Percentiles rank a stretch among this genome's conserved stretches.
Evolutionary conservation across 2,888 invertebrate genomes (phyloP).

Genomic region (Sarcophaga subvicina): DNA sequence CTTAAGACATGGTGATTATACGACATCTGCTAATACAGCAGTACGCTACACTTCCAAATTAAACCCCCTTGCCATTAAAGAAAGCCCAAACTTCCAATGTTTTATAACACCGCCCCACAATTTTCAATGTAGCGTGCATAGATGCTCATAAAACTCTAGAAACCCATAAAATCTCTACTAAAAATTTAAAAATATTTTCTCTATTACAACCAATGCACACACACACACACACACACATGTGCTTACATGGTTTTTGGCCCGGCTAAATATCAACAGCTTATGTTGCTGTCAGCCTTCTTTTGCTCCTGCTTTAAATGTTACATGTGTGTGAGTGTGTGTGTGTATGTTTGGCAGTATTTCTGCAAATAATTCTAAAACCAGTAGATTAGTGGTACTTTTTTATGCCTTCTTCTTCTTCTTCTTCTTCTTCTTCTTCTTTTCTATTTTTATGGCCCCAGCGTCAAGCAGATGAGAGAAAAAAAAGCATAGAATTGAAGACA

Average conservation of each 20-base stretch:
- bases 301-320: conserved; percentile 35
- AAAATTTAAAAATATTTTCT: conserved; percentile 46
- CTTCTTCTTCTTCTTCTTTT: conserved; percentile 1
- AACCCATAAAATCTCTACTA: conserved; percentile 40
- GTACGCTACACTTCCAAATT: no score
- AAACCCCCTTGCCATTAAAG: not conserved
- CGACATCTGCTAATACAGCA: no score
- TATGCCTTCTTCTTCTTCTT: conserved; percentile 27
- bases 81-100: not conserved
- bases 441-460: not conserved
- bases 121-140: conserved; percentile 37
- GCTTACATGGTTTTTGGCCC: not conserved
- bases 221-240: not conserved
- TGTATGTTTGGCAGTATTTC: no score
- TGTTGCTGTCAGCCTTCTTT: no score
- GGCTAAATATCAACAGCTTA: not conserved
- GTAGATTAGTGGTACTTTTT: conserved; percentile 61
- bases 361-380: conserved; percentile 52
- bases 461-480: conserved; percentile 22
- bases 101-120: not conserved
- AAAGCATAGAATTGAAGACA: conserved; percentile 30
- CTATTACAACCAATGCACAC: conserved; percentile 30
- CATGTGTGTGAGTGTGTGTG: not conserved
- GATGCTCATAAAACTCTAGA: conserved; percentile 22
- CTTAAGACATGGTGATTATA: no score